Evolutionary conservation across 1,140 invertebrate genomes (phyloP).

Genomic region (Anadara kagoshimensis): DNA sequence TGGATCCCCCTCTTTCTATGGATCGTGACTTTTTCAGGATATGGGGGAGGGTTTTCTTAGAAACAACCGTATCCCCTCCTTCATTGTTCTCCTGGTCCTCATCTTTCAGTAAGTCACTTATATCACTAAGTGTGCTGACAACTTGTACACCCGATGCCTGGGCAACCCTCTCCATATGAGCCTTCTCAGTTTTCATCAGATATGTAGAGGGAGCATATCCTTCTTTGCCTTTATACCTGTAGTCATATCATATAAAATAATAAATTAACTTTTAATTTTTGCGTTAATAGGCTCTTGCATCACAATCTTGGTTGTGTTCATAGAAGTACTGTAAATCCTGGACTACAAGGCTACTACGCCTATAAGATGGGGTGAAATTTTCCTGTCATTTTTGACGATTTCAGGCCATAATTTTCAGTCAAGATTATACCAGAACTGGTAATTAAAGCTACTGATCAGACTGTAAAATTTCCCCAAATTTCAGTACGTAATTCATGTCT

Average conservation of each 20-base stretch:
- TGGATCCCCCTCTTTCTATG: conserved; percentile 57
- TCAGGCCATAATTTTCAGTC: too few relatives aligned
- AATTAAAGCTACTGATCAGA: too few relatives aligned
- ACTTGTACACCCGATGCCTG: conserved; percentile 56
- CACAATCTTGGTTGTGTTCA: too few relatives aligned
- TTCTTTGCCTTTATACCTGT: conserved; percentile 57
- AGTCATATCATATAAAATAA: conserved; percentile 8
- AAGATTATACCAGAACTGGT: too few relatives aligned
- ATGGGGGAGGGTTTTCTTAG: neutral
- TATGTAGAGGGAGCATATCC: conserved; percentile 64
- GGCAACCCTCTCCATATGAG: conserved; percentile 42
- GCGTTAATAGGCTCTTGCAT: too few relatives aligned
- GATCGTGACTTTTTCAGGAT: conserved; percentile 50
- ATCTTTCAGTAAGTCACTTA: conserved; percentile 51
- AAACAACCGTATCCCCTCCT: too few relatives aligned
- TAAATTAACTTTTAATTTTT: neutral
- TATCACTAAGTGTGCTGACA: conserved; percentile 47
- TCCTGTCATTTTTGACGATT: too few relatives aligned
- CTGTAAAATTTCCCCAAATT: too few relatives aligned
- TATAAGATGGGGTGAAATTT: too few relatives aligned
- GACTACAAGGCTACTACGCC: too few relatives aligned
- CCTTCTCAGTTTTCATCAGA: conserved; percentile 53
- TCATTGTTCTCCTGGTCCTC: conserved; percentile 8
- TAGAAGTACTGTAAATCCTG: too few relatives aligned
- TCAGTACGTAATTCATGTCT: too few relatives aligned